Base-by-base conservation (phyloP, 1,140 invertebrate genomes). In the Caenorhabditis inopinata region DNA sequence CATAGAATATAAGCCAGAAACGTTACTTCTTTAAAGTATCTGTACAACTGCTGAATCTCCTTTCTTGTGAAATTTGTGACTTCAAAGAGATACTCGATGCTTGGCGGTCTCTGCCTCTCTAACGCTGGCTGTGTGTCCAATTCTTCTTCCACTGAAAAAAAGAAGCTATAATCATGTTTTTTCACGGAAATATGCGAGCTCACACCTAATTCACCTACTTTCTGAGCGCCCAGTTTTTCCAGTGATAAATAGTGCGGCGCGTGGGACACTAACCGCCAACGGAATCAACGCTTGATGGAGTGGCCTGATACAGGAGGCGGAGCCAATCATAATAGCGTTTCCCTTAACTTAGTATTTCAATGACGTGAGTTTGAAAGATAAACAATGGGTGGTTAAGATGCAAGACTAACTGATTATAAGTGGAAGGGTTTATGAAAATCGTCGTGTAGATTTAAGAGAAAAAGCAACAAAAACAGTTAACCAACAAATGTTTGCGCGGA, bases 251-350 rank as follows among this genome's bases (percentile, higher is more conserved):
- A 68, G 16, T 23, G 58, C 58, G n/a, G 58, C 58, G 11, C 32
- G 58, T 38, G 58, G 58, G 21, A 68, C 58, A 68, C 58, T 68
- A 42, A 68, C 32, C 58, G 58, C 58, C 12, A 68, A 68, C 58
- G 58, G 58, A 32, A 68, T 68, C 58, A 68, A 68, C 58, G 58
- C 58, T 68, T 68, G 58, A 68, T 68, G 58, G 32, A 68, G 58
- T 68, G 58, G 58, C 38, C 58, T 68, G 23, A 32, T 68, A 68
- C 58, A 68, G 7, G 58, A 68, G 58, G 58, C 58, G 58, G 58
- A 38, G 58, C 58, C 58, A 42, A 68, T 68, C 58, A 68, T 68
- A 68, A 68, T 68, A 29, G 58, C 29, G 32, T 58, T 29, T 58
- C 35, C 35, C 25, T 68, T 68, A 38, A 68, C 58, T 68, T 27